Evolutionary conservation across 2,797 vertebrate genomes (phyloP), one percentile per base, ranked within the genome.

Genomic region (Rallus crepitans): DNA sequence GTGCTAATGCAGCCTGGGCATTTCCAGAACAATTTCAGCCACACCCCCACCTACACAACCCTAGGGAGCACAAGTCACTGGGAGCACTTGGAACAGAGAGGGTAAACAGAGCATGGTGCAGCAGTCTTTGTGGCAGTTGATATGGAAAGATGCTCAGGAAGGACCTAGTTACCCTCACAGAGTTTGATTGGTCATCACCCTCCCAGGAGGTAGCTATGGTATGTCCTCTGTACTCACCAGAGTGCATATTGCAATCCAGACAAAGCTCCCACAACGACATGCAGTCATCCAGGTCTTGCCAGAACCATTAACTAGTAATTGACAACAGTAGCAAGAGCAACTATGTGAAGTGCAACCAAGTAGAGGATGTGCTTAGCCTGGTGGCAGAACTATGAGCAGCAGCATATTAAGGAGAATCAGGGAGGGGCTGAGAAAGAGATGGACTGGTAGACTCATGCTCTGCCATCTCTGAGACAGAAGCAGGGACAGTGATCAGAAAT

Each of bases 41-140:
- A 24, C 12, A 6, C 3, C 7, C 35, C 33, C 6, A 8, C 3
- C 9, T 28, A 3, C 12, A 18, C 31, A 68, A 35, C 28, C 24
- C 3, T 6, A 6, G 45, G 23, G 52, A 50, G 11, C 3, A 11
- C 0, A 1, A 47, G 42, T 2, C 0, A 13, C 14, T 2, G 18
- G 35, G 6, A 71, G 3, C 7, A 0, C 28, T 55, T 24, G 1
- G 2, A 31, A 30, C 7, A 61, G 28, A 61, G 17, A 1, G 6
- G 17, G 28, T 4, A 15, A 20, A 12, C 15, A 23, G 20, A 13
- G 10, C 2, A 0, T 33, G 40, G 6, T 4, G 6, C 2, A 1
- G 15, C 19, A 72, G 31, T 7, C 56, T 19, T 17, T 4, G 1
- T 4, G 3, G 10, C 9, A 53, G 6, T 28, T 47, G 5, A 30